phyloP scores from a whole-genome alignment of 1,140 invertebrate genomes.

The Leptinotarsa undecemlineata region DNA sequence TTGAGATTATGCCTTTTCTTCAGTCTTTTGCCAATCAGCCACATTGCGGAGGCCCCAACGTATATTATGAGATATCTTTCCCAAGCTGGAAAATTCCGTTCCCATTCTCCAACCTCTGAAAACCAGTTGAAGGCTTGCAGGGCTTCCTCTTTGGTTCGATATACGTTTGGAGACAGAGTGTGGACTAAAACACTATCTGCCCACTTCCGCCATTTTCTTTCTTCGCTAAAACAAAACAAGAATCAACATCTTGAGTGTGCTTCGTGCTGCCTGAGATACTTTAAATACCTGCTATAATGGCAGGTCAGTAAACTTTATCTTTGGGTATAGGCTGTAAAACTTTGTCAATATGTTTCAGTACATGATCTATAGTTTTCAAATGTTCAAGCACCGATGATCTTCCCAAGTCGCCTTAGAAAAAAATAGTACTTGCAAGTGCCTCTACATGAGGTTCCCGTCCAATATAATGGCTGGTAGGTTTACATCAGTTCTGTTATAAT shows the following conservation, averaged over 20 bases:
- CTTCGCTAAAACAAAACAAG: constrained; percentile 67
- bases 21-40: constrained; percentile 84
- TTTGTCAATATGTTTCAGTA: too few relatives aligned
- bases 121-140: constrained; percentile 91
- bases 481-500: too few relatives aligned
- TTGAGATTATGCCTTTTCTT: constrained; percentile 85
- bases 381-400: too few relatives aligned
- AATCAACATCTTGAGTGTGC: too few relatives aligned
- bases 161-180: constrained; percentile 95
- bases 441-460: too few relatives aligned
- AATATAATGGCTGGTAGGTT: too few relatives aligned
- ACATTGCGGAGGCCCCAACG: constrained; percentile 93
- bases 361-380: too few relatives aligned
- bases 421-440: too few relatives aligned
- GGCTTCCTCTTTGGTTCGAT: constrained; percentile 82
- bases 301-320: too few relatives aligned
- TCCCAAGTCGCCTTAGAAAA: too few relatives aligned
- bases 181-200: constrained; percentile 90
- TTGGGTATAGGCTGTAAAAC: too few relatives aligned
- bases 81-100: constrained; percentile 82
- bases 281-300: neutral
- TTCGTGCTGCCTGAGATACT: constrained; percentile 4
- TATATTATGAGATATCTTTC: constrained; percentile 90
- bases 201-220: constrained; percentile 95
- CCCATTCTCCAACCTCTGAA: constrained; percentile 89